A percentile compares a stretch with the other conserved stretches of the same genome.
Conservation (phyloP, 1,140 invertebrate species). For the Musca vetustissima region DNA sequence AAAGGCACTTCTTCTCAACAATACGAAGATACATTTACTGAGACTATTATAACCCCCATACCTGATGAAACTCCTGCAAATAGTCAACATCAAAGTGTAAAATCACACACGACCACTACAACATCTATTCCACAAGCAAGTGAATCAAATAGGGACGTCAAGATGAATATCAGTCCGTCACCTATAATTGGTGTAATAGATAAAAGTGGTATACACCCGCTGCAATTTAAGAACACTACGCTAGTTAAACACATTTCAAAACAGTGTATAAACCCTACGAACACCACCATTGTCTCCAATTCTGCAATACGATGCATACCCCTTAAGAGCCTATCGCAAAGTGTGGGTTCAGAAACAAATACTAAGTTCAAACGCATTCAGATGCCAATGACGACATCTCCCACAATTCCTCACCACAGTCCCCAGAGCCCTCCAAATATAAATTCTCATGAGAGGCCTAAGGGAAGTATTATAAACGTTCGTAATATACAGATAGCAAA, state of each 20-base stretch:
- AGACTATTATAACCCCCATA: constrained; percentile 4
- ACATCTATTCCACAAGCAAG: not conserved
- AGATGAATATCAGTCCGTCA: not conserved
- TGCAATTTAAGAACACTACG: not conserved
- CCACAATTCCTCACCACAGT: not conserved
- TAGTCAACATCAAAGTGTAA: not conserved
- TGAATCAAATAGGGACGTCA: not conserved
- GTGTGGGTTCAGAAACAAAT: not conserved
- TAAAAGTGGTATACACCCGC: not conserved
- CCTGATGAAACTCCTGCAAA: not conserved
- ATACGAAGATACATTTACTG: not conserved
- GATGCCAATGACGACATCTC: not conserved
- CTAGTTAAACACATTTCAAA: not conserved
- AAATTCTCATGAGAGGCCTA: too few species aligned
- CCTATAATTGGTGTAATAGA: constrained; percentile 6
- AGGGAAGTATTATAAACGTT: not conserved
- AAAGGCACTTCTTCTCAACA: too few species aligned
- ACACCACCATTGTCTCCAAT: not conserved
- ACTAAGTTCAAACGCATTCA: not conserved
- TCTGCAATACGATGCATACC: constrained; percentile 3
- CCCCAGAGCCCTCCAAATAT: not conserved
- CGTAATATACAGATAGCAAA: constrained; percentile 4
- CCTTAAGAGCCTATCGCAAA: not conserved
- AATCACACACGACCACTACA: not conserved
- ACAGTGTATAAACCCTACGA: not conserved